A percentile compares a stretch with the other conserved stretches of the same genome.
These are phyloP conservation scores for Fregetta grallaria DNA, from an alignment of 2,113 vertebrate genomes.

Conservation along the genomic window DNA sequence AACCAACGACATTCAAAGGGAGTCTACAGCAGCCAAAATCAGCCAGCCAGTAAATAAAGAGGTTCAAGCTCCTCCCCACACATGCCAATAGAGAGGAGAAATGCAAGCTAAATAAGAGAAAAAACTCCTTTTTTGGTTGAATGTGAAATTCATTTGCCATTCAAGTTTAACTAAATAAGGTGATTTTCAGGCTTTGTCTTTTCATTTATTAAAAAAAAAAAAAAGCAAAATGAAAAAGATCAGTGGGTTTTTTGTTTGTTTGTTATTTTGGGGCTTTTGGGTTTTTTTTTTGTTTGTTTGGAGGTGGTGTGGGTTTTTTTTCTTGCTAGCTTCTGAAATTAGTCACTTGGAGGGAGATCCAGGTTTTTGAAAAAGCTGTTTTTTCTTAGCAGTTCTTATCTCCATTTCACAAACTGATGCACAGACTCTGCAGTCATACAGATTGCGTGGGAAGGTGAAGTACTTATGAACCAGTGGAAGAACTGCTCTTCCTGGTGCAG, in stretches of 20 bases:
- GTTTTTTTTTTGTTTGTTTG: neutral
- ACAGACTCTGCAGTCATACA: neutral
- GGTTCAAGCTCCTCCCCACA: neutral
- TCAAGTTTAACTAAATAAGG: neutral
- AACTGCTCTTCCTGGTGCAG: neutral
- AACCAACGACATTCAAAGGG: neutral
- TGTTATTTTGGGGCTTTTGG: neutral
- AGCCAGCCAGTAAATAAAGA: neutral
- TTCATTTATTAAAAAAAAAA: neutral
- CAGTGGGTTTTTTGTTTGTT: neutral
- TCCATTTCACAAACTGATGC: neutral
- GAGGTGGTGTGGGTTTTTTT: neutral
- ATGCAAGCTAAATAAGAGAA: neutral
- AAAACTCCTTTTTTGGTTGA: neutral
- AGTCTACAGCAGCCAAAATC: neutral
- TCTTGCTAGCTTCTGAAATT: neutral
- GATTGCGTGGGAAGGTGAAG: neutral
- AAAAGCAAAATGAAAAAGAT: rapidly evolving
- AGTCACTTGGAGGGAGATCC: neutral
- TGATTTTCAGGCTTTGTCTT: neutral
- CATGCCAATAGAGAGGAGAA: neutral
- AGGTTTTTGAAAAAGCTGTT: neutral
- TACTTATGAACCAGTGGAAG: neutral
- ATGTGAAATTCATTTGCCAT: neutral
- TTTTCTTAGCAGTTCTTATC: neutral